Conservation (phyloP, 2,888 invertebrate species). For the Stenotaenia linearis region DNA sequence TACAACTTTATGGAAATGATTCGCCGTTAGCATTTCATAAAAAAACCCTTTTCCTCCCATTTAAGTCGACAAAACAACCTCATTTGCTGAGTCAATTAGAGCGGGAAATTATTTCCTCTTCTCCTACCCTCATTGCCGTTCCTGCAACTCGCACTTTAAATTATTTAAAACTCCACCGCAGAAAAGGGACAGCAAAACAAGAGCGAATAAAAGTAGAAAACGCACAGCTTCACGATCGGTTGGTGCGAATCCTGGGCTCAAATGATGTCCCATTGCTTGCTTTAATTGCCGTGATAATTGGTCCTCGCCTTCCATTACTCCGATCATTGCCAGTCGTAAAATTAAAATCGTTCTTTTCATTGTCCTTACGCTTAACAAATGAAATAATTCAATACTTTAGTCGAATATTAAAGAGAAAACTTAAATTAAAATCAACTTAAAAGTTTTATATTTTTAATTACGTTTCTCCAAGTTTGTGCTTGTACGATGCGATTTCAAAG, state of each 20-base stretch:
- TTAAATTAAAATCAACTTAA: too few relatives aligned
- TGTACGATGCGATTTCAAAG: neutral
- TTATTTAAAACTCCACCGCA: neutral
- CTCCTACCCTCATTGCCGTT: neutral
- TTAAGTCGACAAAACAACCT: constrained; percentile 5
- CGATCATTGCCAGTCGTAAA: constrained; percentile 17
- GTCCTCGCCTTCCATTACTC: constrained; percentile 5
- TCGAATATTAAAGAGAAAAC: neutral
- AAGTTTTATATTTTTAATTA: too few relatives aligned
- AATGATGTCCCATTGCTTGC: constrained; percentile 16
- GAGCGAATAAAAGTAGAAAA: neutral
- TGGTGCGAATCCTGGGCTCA: neutral
- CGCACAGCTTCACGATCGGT: neutral
- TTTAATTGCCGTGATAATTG: constrained; percentile 22
- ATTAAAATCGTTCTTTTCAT: neutral
- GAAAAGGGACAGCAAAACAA: neutral
- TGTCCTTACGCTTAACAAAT: neutral
- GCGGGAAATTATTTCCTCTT: constrained; percentile 13
- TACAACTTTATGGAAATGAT: constrained; percentile 26
- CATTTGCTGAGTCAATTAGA: constrained; percentile 26
- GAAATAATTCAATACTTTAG: neutral
- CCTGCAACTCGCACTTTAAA: neutral
- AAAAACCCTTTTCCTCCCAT: neutral
- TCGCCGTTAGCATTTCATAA: constrained; percentile 19
- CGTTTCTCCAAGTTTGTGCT: neutral